Conservation (phyloP, 2,888 invertebrate genomes). For the Spialia ferax region DNA sequence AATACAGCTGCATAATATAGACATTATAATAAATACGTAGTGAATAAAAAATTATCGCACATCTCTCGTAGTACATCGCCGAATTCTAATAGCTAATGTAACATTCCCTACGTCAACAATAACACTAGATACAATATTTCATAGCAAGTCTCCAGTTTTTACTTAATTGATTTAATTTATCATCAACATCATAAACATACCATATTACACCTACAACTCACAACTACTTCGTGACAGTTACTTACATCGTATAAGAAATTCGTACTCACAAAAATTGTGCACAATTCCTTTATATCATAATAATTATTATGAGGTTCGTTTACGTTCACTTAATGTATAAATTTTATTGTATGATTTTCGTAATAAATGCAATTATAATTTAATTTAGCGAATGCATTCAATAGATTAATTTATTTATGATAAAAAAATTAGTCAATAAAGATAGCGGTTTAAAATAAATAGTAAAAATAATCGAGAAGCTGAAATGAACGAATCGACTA, state of each 20-base stretch:
- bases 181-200: conserved; percentile 61
- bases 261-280: conserved; percentile 73
- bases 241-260: conserved; percentile 68
- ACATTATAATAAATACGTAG: conserved; percentile 40
- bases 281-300: conserved; percentile 78
- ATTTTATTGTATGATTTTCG: conserved; percentile 49
- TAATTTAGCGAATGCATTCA: conserved; percentile 48
- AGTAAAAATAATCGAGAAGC: conserved; percentile 45
- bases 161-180: conserved; percentile 65
- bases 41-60: conserved; percentile 47
- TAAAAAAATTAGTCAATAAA: conserved; percentile 34
- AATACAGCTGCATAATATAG: conserved; percentile 30
- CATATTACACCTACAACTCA: conserved; percentile 50
- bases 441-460: conserved; percentile 41
- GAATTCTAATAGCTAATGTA: conserved; percentile 70
- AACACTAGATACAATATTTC: conserved; percentile 63
- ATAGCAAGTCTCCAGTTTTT: conserved; percentile 68
- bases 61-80: conserved; percentile 49
- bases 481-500: conserved; percentile 32
- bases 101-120: conserved; percentile 75
- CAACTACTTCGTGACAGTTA: conserved; percentile 62
- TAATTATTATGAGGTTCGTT: conserved; percentile 59
- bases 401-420: conserved; percentile 41
- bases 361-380: conserved; percentile 63
- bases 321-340: conserved; percentile 46